phyloP scores from a whole-genome alignment of 1,140 invertebrate genomes.

The Heliconius himera region DNA sequence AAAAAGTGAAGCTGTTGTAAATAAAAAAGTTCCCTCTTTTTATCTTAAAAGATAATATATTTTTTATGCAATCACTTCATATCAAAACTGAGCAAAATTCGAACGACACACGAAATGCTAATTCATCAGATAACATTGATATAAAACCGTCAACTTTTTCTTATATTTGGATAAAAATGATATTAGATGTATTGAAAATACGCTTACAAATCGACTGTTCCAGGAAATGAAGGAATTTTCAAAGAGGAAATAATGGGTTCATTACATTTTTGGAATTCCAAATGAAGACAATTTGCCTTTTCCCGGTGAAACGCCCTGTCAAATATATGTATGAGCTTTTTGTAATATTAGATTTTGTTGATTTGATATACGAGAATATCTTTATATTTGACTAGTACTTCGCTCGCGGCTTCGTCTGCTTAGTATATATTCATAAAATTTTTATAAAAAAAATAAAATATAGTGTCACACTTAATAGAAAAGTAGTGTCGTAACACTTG shows the following conservation, averaged over 20 bases:
- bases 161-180: slow-evolving; percentile 1
- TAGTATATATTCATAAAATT: too few relatives aligned
- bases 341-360: slow-evolving; percentile 1
- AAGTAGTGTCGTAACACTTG: too few relatives aligned
- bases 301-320: neutral
- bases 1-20: neutral
- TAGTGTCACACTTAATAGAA: too few relatives aligned
- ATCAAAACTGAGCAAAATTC: neutral
- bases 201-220: slow-evolving; percentile 2
- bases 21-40: neutral
- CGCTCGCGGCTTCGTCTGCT: too few relatives aligned
- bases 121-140: neutral
- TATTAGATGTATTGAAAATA: slow-evolving; percentile 9
- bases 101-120: slow-evolving; percentile 3
- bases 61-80: neutral
- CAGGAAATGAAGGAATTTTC: neutral
- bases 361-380: too few relatives aligned
- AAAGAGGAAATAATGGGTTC: slow-evolving; percentile 12
- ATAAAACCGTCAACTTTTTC: neutral
- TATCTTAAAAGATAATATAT: neutral
- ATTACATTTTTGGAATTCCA: slow-evolving; percentile 14
- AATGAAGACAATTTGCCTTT: slow-evolving; percentile 9
- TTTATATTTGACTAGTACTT: too few relatives aligned
- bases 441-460: too few relatives aligned
- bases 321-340: neutral